phyloP scores from a whole-genome alignment of 1,140 invertebrate genomes.

The Cataglyphis hispanica region DNA sequence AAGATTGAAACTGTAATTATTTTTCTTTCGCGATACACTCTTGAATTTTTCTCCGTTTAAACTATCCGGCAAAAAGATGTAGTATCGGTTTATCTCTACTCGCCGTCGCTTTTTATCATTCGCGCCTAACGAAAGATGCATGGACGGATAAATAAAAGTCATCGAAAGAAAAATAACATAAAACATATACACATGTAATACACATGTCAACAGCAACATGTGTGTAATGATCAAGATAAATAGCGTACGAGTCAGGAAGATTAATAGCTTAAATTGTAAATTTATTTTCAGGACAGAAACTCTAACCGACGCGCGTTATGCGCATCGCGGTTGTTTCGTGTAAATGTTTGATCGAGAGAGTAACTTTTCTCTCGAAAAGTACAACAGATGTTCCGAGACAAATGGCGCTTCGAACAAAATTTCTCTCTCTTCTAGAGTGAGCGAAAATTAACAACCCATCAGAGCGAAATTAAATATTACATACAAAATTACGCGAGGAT shows the following conservation, averaged over 20 bases:
- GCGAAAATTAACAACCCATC: constrained; percentile 70
- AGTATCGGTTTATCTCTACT: constrained; percentile 47
- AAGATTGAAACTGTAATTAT: constrained; percentile 82
- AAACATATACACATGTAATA: constrained; percentile 29
- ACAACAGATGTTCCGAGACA: constrained; percentile 73
- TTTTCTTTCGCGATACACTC: constrained; percentile 74
- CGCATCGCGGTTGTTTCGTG: constrained; percentile 51
- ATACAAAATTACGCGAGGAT: constrained; percentile 6
- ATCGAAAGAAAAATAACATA: constrained; percentile 42
- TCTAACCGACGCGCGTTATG: constrained; percentile 17
- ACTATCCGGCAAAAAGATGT: constrained; percentile 51
- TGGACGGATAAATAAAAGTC: constrained; percentile 22
- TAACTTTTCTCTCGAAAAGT: constrained; percentile 64
- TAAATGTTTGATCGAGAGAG: constrained; percentile 57
- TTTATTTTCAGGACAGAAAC: constrained; percentile 57
- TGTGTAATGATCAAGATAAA: constrained; percentile 43
- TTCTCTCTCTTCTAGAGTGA: constrained; percentile 57
- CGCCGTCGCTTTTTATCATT: constrained; percentile 39
- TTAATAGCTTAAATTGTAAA: constrained; percentile 59
- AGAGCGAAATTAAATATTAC: constrained; percentile 26
- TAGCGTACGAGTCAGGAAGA: constrained; percentile 24
- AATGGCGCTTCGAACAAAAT: constrained; percentile 66
- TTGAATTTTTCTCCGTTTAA: constrained; percentile 69
- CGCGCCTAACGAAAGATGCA: background rate
- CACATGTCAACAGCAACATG: constrained; percentile 31